These are phyloP conservation scores for Ceratina australensis DNA, from an alignment of 1,140 invertebrate species.

Conservation along the genomic window DNA sequence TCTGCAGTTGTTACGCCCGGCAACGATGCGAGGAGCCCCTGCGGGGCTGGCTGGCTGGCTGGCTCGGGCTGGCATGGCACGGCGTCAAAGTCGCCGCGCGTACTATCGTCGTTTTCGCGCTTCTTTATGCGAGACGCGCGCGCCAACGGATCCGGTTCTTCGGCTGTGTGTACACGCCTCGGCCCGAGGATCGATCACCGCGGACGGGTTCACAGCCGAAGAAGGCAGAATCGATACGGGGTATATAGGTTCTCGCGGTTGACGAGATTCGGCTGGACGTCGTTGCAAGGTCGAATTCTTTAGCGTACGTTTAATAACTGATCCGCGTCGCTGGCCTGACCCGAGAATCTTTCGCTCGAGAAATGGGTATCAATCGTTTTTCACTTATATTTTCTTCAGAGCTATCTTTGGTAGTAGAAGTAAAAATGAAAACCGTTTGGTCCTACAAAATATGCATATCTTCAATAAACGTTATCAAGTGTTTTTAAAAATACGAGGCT, in stretches of 20 bases:
- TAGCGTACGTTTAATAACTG: background rate
- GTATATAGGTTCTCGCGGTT: constrained; percentile 17
- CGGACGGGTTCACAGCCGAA: constrained; percentile 9
- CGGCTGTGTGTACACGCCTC: background rate
- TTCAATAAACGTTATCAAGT: no score
- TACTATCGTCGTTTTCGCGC: constrained; percentile 17
- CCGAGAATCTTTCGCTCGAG: no score
- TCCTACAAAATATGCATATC: no score
- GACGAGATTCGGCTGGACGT: constrained; percentile 20
- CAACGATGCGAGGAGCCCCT: constrained; percentile 15
- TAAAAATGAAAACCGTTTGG: no score
- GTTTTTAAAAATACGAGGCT: no score
- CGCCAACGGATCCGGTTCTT: constrained; percentile 30
- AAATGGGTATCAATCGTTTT: no score
- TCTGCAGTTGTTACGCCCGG: constrained; percentile 35
- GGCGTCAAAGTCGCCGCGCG: constrained; percentile 33
- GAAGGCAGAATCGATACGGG: constrained; percentile 20
- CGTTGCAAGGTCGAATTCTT: constrained; percentile 45
- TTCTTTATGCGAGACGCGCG: constrained; percentile 33
- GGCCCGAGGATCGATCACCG: constrained; percentile 27
- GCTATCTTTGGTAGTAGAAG: no score
- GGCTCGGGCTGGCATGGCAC: background rate
- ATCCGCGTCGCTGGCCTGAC: no score
- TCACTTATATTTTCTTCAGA: no score
- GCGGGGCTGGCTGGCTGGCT: no score